These are phyloP conservation scores for Melozone crissalis DNA, from an alignment of 2,113 vertebrate genomes.

Conservation along the genomic window DNA sequence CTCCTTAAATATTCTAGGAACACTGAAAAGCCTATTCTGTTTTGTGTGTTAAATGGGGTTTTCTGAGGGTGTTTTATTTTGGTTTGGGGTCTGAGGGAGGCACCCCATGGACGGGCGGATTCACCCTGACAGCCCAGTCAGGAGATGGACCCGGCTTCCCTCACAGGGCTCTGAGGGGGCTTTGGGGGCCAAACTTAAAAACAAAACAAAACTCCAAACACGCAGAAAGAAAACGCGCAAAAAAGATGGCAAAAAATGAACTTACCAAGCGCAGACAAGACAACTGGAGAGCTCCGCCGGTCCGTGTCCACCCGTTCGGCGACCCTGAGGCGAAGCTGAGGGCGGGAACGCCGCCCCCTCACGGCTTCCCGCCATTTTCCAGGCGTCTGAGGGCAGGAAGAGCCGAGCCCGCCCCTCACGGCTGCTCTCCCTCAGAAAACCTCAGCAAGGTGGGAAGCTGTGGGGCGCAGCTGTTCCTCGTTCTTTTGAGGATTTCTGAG, in stretches of 20 bases:
- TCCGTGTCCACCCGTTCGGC: rapidly evolving
- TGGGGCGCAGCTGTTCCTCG: too few species aligned
- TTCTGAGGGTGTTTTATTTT: rapidly evolving
- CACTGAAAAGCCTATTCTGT: rapidly evolving
- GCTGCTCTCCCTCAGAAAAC: too few species aligned
- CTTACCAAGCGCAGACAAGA: rapidly evolving
- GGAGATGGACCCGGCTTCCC: rapidly evolving
- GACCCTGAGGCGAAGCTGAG: rapidly evolving
- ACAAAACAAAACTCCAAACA: background rate
- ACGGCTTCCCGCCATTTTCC: too few species aligned
- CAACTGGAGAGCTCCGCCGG: rapidly evolving
- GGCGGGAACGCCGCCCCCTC: rapidly evolving
- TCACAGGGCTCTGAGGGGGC: rapidly evolving
- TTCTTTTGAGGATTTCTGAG: too few species aligned
- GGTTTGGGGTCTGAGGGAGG: rapidly evolving
- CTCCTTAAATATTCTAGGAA: rapidly evolving
- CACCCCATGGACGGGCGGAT: rapidly evolving
- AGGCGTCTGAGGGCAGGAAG: too few species aligned
- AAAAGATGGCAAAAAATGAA: rapidly evolving
- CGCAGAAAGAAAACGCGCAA: rapidly evolving
- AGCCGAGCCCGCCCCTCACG: too few species aligned
- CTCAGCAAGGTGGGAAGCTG: too few species aligned
- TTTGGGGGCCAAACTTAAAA: rapidly evolving
- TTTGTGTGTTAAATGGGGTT: rapidly evolving
- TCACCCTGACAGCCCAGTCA: rapidly evolving